Evolutionary conservation across 2,113 vertebrate genomes (phyloP).

Genomic region (Heterocephalus glaber): DNA sequence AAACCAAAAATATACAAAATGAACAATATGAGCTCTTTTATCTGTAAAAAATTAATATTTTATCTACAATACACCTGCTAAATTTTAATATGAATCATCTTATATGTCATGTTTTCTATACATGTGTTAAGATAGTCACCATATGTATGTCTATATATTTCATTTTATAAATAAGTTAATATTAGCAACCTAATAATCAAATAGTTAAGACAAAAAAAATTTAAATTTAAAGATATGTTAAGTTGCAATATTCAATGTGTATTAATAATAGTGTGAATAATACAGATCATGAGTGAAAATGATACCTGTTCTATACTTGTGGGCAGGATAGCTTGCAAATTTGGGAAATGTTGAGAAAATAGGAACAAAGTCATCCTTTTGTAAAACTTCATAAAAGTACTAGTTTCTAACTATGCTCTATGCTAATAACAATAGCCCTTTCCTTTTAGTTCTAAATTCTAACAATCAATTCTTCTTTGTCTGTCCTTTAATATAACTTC

Average conservation of each 20-base stretch:
- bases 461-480: slow-evolving; percentile 21
- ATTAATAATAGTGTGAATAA: background rate
- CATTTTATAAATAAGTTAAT: background rate
- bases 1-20: background rate
- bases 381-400: background rate
- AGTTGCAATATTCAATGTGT: background rate
- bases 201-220: background rate
- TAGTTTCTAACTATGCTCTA: background rate
- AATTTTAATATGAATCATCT: background rate
- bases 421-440: slow-evolving; percentile 25
- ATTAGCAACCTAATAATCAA: background rate
- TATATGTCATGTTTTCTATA: background rate
- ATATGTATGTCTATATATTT: background rate
- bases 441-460: background rate
- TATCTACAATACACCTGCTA: background rate
- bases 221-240: background rate
- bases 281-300: background rate
- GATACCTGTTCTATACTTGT: background rate
- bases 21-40: background rate
- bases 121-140: background rate
- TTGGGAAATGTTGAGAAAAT: background rate
- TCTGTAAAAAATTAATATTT: background rate
- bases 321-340: background rate
- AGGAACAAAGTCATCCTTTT: background rate
- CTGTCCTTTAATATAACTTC: slow-evolving; percentile 40